phyloP scores from a whole-genome alignment of 2,113 vertebrate species.

The Pionites leucogaster region DNA sequence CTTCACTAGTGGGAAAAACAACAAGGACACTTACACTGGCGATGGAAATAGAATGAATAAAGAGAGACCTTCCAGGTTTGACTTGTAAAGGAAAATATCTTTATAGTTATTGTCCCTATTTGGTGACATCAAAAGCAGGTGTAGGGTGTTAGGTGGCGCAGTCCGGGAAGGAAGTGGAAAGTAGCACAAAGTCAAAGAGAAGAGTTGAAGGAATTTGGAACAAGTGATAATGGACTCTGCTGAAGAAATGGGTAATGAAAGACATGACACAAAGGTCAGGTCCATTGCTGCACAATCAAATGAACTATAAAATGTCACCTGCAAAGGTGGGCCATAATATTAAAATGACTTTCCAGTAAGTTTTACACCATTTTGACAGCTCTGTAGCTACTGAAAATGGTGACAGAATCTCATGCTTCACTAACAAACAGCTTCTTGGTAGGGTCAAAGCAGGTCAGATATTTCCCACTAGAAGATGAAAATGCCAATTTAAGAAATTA shows the following conservation, averaged over 20 bases:
- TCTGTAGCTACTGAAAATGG: neutral
- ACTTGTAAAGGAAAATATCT: slow-evolving; percentile 50
- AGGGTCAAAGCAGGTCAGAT: neutral
- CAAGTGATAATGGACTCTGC: slow-evolving; percentile 8
- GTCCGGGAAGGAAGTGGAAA: slow-evolving; percentile 22
- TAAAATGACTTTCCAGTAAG: neutral
- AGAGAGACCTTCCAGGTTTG: slow-evolving; percentile 55
- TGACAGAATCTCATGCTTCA: neutral
- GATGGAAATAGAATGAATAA: slow-evolving; percentile 55
- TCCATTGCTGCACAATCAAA: neutral
- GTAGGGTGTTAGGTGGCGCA: neutral
- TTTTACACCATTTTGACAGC: neutral
- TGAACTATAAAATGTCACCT: neutral
- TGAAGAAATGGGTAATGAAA: neutral
- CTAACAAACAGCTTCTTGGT: neutral
- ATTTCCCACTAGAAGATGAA: neutral
- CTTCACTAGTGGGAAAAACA: slow-evolving; percentile 62
- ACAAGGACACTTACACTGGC: slow-evolving; percentile 47
- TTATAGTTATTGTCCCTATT: slow-evolving; percentile 35
- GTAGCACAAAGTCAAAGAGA: slow-evolving; percentile 29
- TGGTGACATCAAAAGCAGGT: slow-evolving; percentile 42
- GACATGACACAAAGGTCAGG: neutral
- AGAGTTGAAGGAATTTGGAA: neutral
- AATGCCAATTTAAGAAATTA: neutral
- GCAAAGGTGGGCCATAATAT: neutral